Evolutionary conservation across 2,888 invertebrate genomes (phyloP).

Genomic region (Galerucella nymphaeae): DNA sequence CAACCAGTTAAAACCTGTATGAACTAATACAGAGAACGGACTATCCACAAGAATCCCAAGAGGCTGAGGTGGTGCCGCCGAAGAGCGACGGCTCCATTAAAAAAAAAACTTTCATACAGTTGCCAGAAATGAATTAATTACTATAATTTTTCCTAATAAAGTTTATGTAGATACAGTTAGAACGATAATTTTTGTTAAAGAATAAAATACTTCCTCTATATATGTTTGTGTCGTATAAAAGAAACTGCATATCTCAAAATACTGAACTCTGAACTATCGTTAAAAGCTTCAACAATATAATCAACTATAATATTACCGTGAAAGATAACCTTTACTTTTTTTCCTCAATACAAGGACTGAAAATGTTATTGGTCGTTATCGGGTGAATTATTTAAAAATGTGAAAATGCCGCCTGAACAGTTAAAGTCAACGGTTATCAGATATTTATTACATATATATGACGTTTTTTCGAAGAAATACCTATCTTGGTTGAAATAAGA

Average conservation of each 20-base stretch:
- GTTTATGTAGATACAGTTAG: neutral
- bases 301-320: conserved; percentile 12
- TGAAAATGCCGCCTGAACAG: conserved; percentile 3
- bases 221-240: neutral
- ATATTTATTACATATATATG: neutral
- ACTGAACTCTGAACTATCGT: conserved; percentile 13
- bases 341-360: too few relatives aligned
- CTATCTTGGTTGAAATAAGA: neutral
- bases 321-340: conserved; percentile 15
- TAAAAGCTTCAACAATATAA: conserved; percentile 10
- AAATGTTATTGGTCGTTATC: too few relatives aligned
- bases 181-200: neutral
- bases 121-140: too few relatives aligned
- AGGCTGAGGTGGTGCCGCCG: too few relatives aligned
- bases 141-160: too few relatives aligned
- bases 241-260: conserved; percentile 4
- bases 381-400: neutral
- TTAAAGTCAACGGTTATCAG: conserved; percentile 17
- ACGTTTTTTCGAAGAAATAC: neutral
- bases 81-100: too few relatives aligned
- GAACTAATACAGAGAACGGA: too few relatives aligned
- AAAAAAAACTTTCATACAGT: too few relatives aligned
- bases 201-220: neutral
- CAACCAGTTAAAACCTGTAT: too few relatives aligned
- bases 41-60: too few relatives aligned